Percentiles rank a stretch among this genome's conserved stretches.
phyloP scores from a whole-genome alignment of 1,140 invertebrate species.

The Papilio polyxenes region DNA sequence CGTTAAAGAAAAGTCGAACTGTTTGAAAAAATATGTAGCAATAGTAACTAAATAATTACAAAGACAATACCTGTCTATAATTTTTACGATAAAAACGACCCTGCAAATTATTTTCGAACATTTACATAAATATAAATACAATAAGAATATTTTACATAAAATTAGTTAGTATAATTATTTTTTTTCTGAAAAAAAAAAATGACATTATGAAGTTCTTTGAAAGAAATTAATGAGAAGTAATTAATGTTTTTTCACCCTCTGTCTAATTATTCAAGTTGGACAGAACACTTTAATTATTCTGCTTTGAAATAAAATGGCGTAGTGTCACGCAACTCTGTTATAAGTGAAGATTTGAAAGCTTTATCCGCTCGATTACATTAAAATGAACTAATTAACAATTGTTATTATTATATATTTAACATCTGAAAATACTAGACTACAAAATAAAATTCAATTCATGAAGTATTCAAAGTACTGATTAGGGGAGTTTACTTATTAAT shows the following conservation, averaged over 20 bases:
- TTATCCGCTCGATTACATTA: background rate
- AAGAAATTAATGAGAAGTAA: constrained; percentile 35
- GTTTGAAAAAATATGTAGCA: no score
- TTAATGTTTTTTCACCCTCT: constrained; percentile 36
- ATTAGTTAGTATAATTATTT: background rate
- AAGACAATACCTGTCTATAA: no score
- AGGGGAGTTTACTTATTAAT: no score
- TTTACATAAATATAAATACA: background rate
- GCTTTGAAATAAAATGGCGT: constrained; percentile 32
- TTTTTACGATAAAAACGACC: no score
- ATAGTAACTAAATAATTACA: no score
- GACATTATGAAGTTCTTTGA: constrained; percentile 16
- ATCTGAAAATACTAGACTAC: no score
- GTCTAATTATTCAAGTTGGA: constrained; percentile 37
- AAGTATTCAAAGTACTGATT: no score
- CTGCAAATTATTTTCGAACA: no score
- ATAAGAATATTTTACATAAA: background rate
- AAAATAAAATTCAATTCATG: no score
- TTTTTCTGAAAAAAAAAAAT: background rate
- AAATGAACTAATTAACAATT: background rate
- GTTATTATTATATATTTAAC: no score
- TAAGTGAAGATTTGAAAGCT: constrained; percentile 19
- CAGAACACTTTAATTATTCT: constrained; percentile 32
- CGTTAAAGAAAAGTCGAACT: no score
- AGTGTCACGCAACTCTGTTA: constrained; percentile 20